phyloP scores from a whole-genome alignment of 2,113 vertebrate genomes.

The Campylorhamphus procurvoides region DNA sequence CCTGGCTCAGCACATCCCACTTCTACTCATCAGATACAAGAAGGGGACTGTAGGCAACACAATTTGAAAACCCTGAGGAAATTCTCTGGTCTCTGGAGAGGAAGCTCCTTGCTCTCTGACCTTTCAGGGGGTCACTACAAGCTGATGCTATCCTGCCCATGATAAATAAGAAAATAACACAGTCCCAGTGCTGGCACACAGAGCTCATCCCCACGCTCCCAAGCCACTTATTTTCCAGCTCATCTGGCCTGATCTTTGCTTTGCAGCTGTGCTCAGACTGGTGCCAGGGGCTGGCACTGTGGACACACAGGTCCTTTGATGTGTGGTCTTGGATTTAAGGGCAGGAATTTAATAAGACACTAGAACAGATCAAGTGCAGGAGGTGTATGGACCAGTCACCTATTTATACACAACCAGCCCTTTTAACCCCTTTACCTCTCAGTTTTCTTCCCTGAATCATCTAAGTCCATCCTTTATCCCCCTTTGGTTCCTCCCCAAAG shows the following conservation, averaged over 20 bases:
- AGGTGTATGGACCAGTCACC: too few species aligned
- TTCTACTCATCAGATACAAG: not conserved
- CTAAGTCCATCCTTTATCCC: not conserved
- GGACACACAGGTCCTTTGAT: rapidly evolving
- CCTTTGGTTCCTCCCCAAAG: not conserved
- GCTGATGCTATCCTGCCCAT: not conserved
- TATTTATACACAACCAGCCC: not conserved
- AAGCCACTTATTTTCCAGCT: not conserved
- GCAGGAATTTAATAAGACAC: not conserved
- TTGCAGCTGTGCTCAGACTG: not conserved
- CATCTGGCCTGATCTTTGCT: not conserved
- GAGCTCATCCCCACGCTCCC: not conserved
- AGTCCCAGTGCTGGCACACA: too few species aligned
- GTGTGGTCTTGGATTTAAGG: not conserved
- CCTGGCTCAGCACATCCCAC: not conserved
- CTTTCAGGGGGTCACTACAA: not conserved
- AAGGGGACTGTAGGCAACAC: not conserved
- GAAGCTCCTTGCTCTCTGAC: not conserved
- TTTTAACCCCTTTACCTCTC: not conserved
- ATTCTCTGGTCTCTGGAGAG: not conserved
- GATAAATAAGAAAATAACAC: not conserved
- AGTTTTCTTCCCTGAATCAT: not conserved
- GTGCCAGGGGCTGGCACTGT: not conserved
- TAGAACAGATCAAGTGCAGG: not conserved
- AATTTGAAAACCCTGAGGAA: not conserved